Evolutionary conservation across 1,140 invertebrate species (phyloP), one percentile per base, ranked within the genome.

Genomic region (Babylonia areolata): DNA sequence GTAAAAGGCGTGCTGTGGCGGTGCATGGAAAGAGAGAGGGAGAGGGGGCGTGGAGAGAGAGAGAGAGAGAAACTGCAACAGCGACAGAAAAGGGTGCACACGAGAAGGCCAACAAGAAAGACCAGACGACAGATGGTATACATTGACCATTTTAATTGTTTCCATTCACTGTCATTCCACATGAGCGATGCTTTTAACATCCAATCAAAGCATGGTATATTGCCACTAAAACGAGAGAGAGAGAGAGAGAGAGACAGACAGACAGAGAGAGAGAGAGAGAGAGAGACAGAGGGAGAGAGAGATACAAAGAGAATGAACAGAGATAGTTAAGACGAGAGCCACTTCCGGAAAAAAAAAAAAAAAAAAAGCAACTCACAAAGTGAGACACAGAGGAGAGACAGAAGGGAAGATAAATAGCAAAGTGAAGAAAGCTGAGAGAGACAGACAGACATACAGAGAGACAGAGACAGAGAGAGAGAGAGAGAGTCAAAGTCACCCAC

Each of bases 81-180:
- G n/a, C n/a, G n/a, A n/a, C n/a, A n/a, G n/a, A n/a, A n/a, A n/a
- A n/a, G n/a, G 6, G n/a, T 31, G 5, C 71, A 35, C 5, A 73
- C n/a, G 20, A 73, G 33, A 35, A 73, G 71, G 20, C 6, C 23
- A n/a, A n/a, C n/a, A n/a, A n/a, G n/a, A n/a, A n/a, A n/a, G n/a
- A 73, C 31, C 71, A 73, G 71, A 73, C 71, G 71, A 73, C 35
- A 37, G 71, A 31, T 15, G 35, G 28, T 79, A 42, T 79, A 79
- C 77, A 79, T 79, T 79, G 31, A 79, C 77, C 77, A 79, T 39
- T 79, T 79, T 79, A 79, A 79, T 79, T 42, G 77, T 40, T 79
- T 28, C 58, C 12, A 64, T 23, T 79, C 77, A 79, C 77, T 80
- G 78, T 35, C 78, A 54, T 51, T 80, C 40, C 78, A 54, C 12